Base-by-base conservation (phyloP, 2,888 invertebrate genomes). In the Mesoligia furuncula region DNA sequence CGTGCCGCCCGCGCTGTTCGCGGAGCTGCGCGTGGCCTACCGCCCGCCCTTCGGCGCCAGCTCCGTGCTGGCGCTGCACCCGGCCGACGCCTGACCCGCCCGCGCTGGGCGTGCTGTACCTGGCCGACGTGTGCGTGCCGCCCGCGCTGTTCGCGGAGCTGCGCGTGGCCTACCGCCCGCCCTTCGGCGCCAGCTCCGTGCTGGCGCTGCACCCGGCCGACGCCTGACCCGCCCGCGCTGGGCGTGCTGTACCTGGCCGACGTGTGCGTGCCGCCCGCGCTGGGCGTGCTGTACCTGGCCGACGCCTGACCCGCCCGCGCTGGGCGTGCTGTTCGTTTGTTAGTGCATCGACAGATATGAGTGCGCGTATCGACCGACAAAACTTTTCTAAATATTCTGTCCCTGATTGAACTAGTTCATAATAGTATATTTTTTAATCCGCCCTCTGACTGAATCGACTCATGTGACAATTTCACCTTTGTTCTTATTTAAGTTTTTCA, bases 161-260 rank as follows among this genome's bases (percentile, higher is more conserved):
- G 87, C 98, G 98, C 76, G 98, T 99, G 83, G 97, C 97, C 85
- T 99, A 99, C 96, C 97, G 98, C 90, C 98, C 99, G 86, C 99
- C 99, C 13, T 99, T 99, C 93, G 96, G 95, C 87, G 96, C 96
- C 77, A 76, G 87, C 76, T 84, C 94, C 77, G 95, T 96, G 85
- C 95, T 96, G 79, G 89, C 96, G 90, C 93, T 96, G 90, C 95
- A 96, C 90, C 91, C 91, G 68, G n/a, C n/a, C n/a, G n/a, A n/a
- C n/a, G n/a, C n/a, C n/a, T n/a, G n/a, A n/a, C n/a, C n/a, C n/a
- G n/a, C n/a, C n/a, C n/a, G n/a, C n/a, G n/a, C n/a, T n/a, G n/a
- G n/a, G n/a, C n/a, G n/a, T n/a, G n/a, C n/a, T n/a, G n/a, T n/a
- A n/a, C n/a, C n/a, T n/a, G n/a, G n/a, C n/a, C n/a, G n/a, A n/a